Base-by-base conservation (phyloP, 2,888 invertebrate species). In the Patella caerulea region DNA sequence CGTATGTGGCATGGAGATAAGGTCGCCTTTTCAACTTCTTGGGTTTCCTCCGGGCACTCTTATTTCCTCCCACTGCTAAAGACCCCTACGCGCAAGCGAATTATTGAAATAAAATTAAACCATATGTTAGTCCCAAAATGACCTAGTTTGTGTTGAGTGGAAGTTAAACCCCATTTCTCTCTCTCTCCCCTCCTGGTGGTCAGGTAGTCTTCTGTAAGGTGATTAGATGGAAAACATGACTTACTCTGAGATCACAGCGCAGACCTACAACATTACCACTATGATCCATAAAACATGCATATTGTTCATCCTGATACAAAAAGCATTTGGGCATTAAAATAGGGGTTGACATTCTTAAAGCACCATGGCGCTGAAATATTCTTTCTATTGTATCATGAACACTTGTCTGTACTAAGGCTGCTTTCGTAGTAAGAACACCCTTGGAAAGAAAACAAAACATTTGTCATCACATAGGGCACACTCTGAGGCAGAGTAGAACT, bases 251-350 rank as follows among this genome's bases (percentile, higher is more conserved):
- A 92, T 98, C 97, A 88, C 84, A 84, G 24, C 98, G 97, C 77
- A 98, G 92, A 74, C 95, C 94, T 11, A 97, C 96, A 0, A 98
- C 94, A 78, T 94, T 94, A 0, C 98, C 98, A 52, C 95, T 95
- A 79, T 95, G 94, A 0, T 97, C 96, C 96, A 98, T 97, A 15
- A 97, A 92, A 84, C 94, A 94, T 0, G 96, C 96, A 78, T 76
- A 95, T 24, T 84, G 84, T 17, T 90, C 89, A 74, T 78, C 79
- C 59, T 85, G 83, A 75, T 88, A 89, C 71, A 89, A 73, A 29
- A 84, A 77, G 24, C 83, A 86, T 72, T 86, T 84, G 4, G 98
- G 98, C 90, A 96, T 95, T 53, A 98, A 92, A 0, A 97, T 91
- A 0, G 97, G 96, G 0, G 97, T 96, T 0, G 94, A 93, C 75